These are phyloP conservation scores for Osmerus mordax DNA, from an alignment of 2,113 vertebrate species.

Conservation along the genomic window DNA sequence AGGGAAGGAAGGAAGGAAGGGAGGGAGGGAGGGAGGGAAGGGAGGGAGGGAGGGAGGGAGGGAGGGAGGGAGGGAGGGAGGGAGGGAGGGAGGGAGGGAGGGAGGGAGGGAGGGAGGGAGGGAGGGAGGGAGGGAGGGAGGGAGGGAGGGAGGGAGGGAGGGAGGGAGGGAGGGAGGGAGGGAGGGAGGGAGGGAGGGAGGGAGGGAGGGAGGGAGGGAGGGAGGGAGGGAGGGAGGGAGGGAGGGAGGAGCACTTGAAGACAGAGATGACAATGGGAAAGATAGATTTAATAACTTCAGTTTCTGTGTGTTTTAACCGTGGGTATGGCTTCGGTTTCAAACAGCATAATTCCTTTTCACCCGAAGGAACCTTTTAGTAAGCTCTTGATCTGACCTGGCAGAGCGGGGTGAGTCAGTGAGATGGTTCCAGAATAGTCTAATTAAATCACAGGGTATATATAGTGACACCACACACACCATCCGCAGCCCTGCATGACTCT, in stretches of 20 bases:
- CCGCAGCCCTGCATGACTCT: slow-evolving; percentile 10
- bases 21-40: slow-evolving; percentile 16
- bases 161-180: no score
- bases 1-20: slow-evolving; percentile 3
- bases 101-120: slow-evolving; percentile 23
- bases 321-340: no score
- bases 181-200: no score
- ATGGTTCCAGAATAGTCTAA: slow-evolving; percentile 7
- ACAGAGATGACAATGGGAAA: background rate
- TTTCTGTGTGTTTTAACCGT: no score
- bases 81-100: no score
- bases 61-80: no score
- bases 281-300: background rate
- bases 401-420: background rate
- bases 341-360: no score
- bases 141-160: background rate
- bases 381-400: no score
- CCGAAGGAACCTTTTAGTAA: no score
- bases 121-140: background rate
- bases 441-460: slow-evolving; percentile 11
- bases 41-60: no score
- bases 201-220: background rate
- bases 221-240: slow-evolving; percentile 17
- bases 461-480: background rate
- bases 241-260: background rate